Evolutionary conservation across 1,140 invertebrate species (phyloP).

Genomic region (Apis cerana): DNA sequence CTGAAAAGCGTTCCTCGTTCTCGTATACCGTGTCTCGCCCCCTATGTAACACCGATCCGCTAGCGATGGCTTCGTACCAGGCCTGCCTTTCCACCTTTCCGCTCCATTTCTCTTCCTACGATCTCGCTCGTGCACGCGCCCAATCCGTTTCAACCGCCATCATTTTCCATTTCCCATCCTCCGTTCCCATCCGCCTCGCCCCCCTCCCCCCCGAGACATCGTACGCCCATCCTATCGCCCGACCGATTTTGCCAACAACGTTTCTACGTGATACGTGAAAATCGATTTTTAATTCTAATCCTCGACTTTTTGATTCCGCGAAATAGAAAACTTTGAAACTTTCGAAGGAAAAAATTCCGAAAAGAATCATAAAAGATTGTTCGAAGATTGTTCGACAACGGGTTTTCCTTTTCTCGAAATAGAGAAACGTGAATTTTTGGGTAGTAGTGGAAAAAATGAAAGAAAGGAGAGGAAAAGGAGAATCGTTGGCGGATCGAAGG

Average conservation of each 20-base stretch:
- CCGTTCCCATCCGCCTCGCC: background rate
- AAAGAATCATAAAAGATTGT: too few species aligned
- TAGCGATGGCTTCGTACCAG: conserved; percentile 40
- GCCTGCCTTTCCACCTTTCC: background rate
- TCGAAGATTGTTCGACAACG: too few species aligned
- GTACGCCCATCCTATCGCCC: background rate
- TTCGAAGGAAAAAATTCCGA: too few species aligned
- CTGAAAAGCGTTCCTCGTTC: conserved; percentile 33
- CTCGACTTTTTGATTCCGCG: too few species aligned
- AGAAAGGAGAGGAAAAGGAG: background rate
- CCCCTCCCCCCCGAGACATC: too few species aligned
- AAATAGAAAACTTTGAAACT: too few species aligned
- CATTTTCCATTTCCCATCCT: conserved; percentile 3
- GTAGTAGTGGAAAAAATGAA: background rate
- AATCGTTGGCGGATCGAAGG: background rate
- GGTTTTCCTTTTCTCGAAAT: too few species aligned
- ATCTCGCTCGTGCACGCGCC: background rate
- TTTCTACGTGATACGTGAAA: too few species aligned
- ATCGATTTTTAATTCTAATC: too few species aligned
- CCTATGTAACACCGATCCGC: conserved; percentile 19
- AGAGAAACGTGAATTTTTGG: background rate
- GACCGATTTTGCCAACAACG: background rate
- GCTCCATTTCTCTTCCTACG: background rate
- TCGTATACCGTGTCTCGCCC: background rate
- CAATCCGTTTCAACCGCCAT: background rate